Evolutionary conservation across 2,888 invertebrate genomes (phyloP), one percentile per base, ranked within the genome.

Genomic region (Gasteruption jaculator): DNA sequence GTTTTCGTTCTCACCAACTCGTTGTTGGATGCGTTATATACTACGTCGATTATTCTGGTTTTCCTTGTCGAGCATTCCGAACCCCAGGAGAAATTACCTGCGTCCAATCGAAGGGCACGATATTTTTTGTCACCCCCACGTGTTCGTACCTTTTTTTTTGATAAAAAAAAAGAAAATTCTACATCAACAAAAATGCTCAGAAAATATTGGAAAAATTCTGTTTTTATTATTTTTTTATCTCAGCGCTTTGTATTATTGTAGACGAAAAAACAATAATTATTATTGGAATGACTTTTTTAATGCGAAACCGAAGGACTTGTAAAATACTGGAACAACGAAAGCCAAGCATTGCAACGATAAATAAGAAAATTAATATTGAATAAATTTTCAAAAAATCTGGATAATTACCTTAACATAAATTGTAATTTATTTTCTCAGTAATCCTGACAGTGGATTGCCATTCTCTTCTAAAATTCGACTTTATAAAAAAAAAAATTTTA

Each of bases 1-100:
- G 99, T 99, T 76, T 99, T 99, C 62, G 99, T 99, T 76, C 99
- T 86, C 52, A 99, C 99, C 80, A 99, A 81, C 76, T 99, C 99
- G 74, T 99, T 99, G 81, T 96, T 99, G 56, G 94, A 95, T 34
- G 99, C 96, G 75, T 99, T 99, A 80, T 99, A 99, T 26, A 99
- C 94, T 42, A 97, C 97, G 77, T 99, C 99, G 67, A 99, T 95
- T 64, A 99, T 88, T 83, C 99, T 93, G 43, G 96, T 92, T 74
- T 92, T 96, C 54, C 94, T 85, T 15, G 97, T 89, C 46, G 87
- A 81, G 56, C 96, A 90, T 79, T 99, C 99, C 31, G 96, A 96
- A 38, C 95, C 96, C 99, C 99, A 99, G 4, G 97, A 83, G 72
- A 97, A 99, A 74, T 97, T 99, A 55, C 99, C 99, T 57, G 83